Evolutionary conservation across 92 coral and sea anemone genomes (phyloP), one percentile per base, ranked within the genome.

Genomic region (Galaxea fascicularis): DNA sequence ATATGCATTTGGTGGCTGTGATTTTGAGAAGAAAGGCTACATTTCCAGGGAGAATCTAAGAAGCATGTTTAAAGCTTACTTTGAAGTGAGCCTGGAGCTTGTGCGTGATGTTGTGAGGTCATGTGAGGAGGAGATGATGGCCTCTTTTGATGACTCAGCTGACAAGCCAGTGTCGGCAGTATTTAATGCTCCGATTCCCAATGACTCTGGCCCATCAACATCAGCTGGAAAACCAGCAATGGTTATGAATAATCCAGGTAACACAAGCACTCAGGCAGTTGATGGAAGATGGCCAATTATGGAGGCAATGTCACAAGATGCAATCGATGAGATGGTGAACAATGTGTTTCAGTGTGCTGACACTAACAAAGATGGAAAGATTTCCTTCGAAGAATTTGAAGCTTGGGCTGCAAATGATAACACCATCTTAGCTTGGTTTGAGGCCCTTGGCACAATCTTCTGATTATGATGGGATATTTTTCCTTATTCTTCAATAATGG

Each of bases 281-380:
- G 92, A 92, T 68, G 95, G 99, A 9, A 92, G 94, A 17, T 93
- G 95, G 95, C 99, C 99, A 11, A 92, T 97, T 15, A 97, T 97
- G 99, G 99, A 97, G 60, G 99, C 98, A 16, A 97, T 97, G 99
- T 97, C 99, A 5, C 99, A 97, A 69, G 99, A 97, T 80, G 99
- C 99, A 12, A 97, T 97, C 68, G 97, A 97, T 72, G 99, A 97
- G 76, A 97, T 97, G 99, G 99, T 97, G 16, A 94, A 91, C 20
- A 94, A 97, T 86, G 95, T 97, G 14, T 97, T 97, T 68, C 84
- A 83, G 46, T 86, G 92, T 75, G 99, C 99, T 70, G 99, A 97
- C 65, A 71, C 88, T 20, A 94, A 97, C 58, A 82, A 88, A 39
- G 98, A 97, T 82, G 98, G 95, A 24, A 92, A 93, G 74, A 97